Evolutionary conservation across 2,113 vertebrate species (phyloP), one percentile per base, ranked within the genome.

Genomic region (Stigmatopora nigra): DNA sequence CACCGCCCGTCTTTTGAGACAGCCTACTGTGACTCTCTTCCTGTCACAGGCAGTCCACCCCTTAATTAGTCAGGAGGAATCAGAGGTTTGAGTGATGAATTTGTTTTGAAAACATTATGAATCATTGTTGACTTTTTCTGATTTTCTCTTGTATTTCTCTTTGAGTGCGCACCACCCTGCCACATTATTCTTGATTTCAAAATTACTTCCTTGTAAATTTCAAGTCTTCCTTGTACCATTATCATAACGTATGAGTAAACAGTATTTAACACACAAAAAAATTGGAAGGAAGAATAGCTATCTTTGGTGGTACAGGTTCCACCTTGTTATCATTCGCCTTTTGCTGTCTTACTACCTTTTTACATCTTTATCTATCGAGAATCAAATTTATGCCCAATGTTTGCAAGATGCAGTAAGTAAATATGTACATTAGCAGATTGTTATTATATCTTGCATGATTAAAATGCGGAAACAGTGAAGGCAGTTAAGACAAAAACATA

Each of bases 351-450:
- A 87, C 81, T 82, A 82, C 85, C 83, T 84, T 89, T 88, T 89
- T 88, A 86, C 79, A 86, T 88, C 89, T 90, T 86, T 89, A 84
- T 80, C 83, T 77, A 85, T 87, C 87, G 78, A 86, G 75, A 75
- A 82, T 81, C 76, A 79, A 83, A 85, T 85, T 88, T 88, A 87
- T 83, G 85, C 88, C 78, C 79, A 78, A 82, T 90, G 86, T 87
- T 89, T 87, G 89, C 89, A 84, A 86, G 87, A 88, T 41, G 38
- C 38, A 41, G 38, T 86, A 79, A 88, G 83, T 78, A 86, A 82
- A 84, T 83, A 79, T 82, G 83, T 84, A 84, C 79, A 72, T 78
- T 88, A 87, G 78, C 81, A 79, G 78, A 86, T 82, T 31, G 25
- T 31, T 69, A 84, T 79, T 80, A 88, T 86, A 82, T 81, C 84